Conservation (phyloP, 2,888 invertebrate genomes). For the Diarsia brunnea region DNA sequence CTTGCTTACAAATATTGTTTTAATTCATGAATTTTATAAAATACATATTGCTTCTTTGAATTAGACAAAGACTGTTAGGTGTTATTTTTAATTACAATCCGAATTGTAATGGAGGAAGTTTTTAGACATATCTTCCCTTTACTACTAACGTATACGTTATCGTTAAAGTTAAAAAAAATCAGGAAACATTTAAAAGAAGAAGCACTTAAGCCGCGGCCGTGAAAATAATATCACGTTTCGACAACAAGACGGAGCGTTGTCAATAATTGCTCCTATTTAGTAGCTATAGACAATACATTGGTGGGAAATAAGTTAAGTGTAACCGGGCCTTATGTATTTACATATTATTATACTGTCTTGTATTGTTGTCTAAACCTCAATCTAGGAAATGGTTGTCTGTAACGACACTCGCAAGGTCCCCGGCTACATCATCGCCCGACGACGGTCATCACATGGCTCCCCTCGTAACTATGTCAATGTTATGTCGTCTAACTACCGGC, state of each 20-base stretch:
- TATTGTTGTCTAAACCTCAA: constrained; percentile 64
- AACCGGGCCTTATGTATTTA: constrained; percentile 49
- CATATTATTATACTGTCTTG: constrained; percentile 38
- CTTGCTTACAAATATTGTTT: constrained; percentile 31
- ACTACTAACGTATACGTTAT: constrained; percentile 43
- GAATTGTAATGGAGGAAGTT: constrained; percentile 64
- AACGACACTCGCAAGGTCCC: constrained; percentile 75
- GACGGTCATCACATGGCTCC: constrained; percentile 68
- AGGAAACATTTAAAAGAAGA: constrained; percentile 76
- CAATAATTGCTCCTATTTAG: constrained; percentile 69
- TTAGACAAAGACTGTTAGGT: constrained; percentile 52
- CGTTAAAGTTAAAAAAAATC: constrained; percentile 60
- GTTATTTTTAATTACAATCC: constrained; percentile 56
- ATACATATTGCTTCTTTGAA: constrained; percentile 22
- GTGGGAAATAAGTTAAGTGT: constrained; percentile 49
- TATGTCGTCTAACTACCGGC: constrained; percentile 78
- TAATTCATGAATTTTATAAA: constrained; percentile 37
- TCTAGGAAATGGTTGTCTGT: constrained; percentile 75
- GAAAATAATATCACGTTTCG: constrained; percentile 77
- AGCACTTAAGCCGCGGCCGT: constrained; percentile 80
- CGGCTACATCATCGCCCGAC: constrained; percentile 67
- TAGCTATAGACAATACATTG: constrained; percentile 49
- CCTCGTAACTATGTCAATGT: constrained; percentile 87
- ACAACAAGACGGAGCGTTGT: constrained; percentile 66
- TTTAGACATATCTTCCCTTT: constrained; percentile 63